These are phyloP conservation scores for Megaceryle alcyon DNA, from an alignment of 2,797 vertebrate species.

Conservation along the genomic window DNA sequence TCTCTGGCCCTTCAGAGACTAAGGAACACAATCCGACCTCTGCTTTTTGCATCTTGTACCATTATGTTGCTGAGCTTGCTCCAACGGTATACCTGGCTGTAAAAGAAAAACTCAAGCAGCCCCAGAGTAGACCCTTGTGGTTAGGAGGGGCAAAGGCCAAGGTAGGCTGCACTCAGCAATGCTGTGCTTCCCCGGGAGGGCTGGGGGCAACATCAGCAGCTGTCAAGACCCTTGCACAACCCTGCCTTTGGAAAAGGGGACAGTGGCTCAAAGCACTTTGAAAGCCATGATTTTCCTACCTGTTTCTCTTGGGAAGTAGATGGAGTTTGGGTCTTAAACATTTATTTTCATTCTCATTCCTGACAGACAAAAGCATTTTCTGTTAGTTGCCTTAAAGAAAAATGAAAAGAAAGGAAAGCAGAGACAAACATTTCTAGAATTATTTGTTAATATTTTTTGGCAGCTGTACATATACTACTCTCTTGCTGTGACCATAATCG, in stretches of 20 bases:
- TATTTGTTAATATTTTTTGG: slow-evolving; percentile 67
- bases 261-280: not conserved
- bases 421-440: slow-evolving; percentile 27
- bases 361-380: not conserved
- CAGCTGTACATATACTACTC: slow-evolving; percentile 14
- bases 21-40: no score
- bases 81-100: not conserved
- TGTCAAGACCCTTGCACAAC: not conserved
- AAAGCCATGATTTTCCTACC: not conserved
- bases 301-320: not conserved
- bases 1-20: not conserved
- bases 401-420: not conserved
- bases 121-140: accelerated
- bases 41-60: not conserved
- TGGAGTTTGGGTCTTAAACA: not conserved
- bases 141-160: not conserved
- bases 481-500: slow-evolving; percentile 65
- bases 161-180: not conserved
- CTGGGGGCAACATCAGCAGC: not conserved
- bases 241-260: not conserved
- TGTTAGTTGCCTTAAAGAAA: slow-evolving; percentile 7
- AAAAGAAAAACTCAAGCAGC: not conserved
- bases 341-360: not conserved
- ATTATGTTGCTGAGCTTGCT: not conserved
- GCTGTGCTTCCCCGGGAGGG: not conserved